Conservation (phyloP, 2,113 vertebrate genomes). For the Notothenia rossii region DNA sequence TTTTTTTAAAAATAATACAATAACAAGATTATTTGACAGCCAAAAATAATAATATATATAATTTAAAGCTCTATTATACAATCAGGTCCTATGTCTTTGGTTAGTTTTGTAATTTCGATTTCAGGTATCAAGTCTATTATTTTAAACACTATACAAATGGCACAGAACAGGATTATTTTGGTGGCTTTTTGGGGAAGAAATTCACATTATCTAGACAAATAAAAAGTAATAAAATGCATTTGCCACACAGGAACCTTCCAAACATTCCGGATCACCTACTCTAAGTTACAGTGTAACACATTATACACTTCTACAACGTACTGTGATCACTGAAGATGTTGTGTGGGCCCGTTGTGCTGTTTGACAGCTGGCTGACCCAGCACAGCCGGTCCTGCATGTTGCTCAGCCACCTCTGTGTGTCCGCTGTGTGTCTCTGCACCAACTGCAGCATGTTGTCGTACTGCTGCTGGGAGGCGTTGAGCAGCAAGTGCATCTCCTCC, state of each 20-base stretch:
- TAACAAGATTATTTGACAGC: not conserved
- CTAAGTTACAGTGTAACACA: not conserved
- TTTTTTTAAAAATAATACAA: too few relatives aligned
- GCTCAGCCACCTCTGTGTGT: slow-evolving; percentile 81
- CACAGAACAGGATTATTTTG: too few relatives aligned
- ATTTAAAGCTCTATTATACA: too few relatives aligned
- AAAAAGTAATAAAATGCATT: not conserved
- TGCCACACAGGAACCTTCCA: not conserved
- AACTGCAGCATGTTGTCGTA: slow-evolving; percentile 86
- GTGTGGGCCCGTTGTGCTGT: slow-evolving; percentile 62
- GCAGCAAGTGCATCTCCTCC: slow-evolving; percentile 84
- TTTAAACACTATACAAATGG: too few relatives aligned
- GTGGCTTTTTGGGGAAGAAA: too few relatives aligned
- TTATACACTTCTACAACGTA: slow-evolving; percentile 48
- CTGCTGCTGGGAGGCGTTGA: slow-evolving; percentile 85
- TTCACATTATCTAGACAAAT: not conserved
- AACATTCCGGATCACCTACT: not conserved
- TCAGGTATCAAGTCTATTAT: too few relatives aligned
- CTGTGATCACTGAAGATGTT: slow-evolving; percentile 82
- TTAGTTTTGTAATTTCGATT: too few relatives aligned
- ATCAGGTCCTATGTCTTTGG: too few relatives aligned
- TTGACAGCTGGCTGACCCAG: slow-evolving; percentile 86
- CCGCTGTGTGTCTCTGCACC: slow-evolving; percentile 84
- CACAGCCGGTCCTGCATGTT: slow-evolving; percentile 85
- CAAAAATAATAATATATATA: too few relatives aligned